Evolutionary conservation across 2,797 vertebrate genomes (phyloP), one percentile per base, ranked within the genome.

Genomic region (Cyclopterus lumpus): DNA sequence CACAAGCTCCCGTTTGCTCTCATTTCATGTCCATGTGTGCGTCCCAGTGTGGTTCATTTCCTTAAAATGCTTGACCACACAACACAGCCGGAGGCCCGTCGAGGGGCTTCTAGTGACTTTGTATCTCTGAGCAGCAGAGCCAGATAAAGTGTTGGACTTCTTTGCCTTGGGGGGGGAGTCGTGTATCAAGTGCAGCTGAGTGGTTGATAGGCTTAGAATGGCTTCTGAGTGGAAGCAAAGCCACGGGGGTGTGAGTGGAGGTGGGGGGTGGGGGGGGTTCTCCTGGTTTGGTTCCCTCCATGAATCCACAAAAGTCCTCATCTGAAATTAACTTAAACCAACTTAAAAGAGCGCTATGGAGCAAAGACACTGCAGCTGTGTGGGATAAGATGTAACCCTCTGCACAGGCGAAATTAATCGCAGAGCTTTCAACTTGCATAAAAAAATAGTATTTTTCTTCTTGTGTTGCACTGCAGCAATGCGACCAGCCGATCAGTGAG

Each of bases 171-270:
- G 92, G 77, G 44, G 81, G 92, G 79, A 58, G 48, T 67, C 87
- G 82, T 79, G 78, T 57, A 86, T 88, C 58, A 69, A 87, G 86
- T 63, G 76, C 53, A 61, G 82, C 81, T 62, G 80, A 86, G 85
- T 83, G 81, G 79, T 73, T 89, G 80, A 90, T 84, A 73, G 89
- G 79, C 86, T 90, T 91, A 86, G 79, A 81, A 64, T 79, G 82
- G 82, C 65, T 69, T 84, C 76, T 64, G 57, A 87, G 82, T 79
- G 60, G 44, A 26, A 86, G 73, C 42, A 67, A 76, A 75, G 72
- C 84, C 79, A 84, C 8, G 8, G 66, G 86, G 79, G 71, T 75
- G 48, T n/a, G n/a, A n/a, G n/a, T n/a, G 58, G 36, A 67, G n/a
- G n/a, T n/a, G n/a, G n/a, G n/a, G n/a, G n/a, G n/a, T n/a, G n/a